These are phyloP conservation scores for Takifugu ocellatus DNA, from an alignment of 2,797 vertebrate genomes.

Conservation along the genomic window DNA sequence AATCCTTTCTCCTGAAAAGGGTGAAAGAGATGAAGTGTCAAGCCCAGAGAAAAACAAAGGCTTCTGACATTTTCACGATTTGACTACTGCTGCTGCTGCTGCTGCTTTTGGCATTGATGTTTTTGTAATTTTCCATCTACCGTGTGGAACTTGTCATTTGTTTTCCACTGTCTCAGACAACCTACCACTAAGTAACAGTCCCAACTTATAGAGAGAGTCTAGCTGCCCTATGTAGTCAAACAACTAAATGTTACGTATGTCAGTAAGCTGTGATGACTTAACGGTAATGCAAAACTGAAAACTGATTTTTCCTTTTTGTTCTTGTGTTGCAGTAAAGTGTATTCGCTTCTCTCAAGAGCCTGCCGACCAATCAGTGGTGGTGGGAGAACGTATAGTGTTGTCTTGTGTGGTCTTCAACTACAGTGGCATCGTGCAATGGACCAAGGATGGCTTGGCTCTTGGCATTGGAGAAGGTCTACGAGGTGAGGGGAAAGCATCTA, in stretches of 20 bases:
- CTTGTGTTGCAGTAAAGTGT: slow-evolving; percentile 69
- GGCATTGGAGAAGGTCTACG: slow-evolving; percentile 89
- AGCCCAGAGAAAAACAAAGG: not conserved
- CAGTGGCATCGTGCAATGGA: slow-evolving; percentile 96
- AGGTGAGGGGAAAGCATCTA: slow-evolving; percentile 68
- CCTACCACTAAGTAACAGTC: too few species aligned
- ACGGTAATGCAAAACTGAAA: slow-evolving; percentile 17
- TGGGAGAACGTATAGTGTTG: slow-evolving; percentile 85
- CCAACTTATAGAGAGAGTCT: too few species aligned
- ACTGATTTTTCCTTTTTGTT: slow-evolving; percentile 46
- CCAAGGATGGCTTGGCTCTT: slow-evolving; percentile 92
- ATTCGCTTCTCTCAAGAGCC: slow-evolving; percentile 92
- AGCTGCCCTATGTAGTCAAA: too few species aligned
- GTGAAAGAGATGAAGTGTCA: slow-evolving; percentile 50
- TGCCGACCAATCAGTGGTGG: slow-evolving; percentile 89
- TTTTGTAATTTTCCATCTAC: too few species aligned
- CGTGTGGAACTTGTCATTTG: too few species aligned
- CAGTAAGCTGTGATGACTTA: too few species aligned
- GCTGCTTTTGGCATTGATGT: too few species aligned
- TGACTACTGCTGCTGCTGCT: too few species aligned
- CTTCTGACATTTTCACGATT: too few species aligned
- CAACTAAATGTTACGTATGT: too few species aligned
- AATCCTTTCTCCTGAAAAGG: slow-evolving; percentile 62
- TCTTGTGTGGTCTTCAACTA: slow-evolving; percentile 93
- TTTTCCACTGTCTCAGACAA: too few species aligned